Evolutionary conservation across 2,797 vertebrate genomes (phyloP).

Genomic region (Ficedula albicollis): DNA sequence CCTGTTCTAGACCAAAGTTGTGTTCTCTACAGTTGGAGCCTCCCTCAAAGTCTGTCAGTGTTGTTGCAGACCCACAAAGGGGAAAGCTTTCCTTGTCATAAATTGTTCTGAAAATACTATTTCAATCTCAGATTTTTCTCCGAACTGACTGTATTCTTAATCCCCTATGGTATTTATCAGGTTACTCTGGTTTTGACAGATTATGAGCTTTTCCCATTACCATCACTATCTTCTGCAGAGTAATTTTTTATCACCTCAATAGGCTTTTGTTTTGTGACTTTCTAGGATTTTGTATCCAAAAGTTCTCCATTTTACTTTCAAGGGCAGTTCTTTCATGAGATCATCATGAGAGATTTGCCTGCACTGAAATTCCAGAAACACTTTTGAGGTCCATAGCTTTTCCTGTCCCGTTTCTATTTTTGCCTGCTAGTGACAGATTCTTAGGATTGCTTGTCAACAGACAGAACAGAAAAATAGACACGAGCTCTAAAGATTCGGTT

Average conservation of each 20-base stretch:
- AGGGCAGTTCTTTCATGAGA: background rate
- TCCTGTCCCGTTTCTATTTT: slow-evolving; percentile 24
- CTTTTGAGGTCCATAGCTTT: slow-evolving; percentile 15
- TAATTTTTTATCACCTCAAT: background rate
- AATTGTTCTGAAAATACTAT: background rate
- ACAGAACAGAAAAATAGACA: background rate
- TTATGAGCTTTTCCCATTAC: background rate
- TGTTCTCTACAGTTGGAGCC: background rate
- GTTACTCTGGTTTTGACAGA: background rate
- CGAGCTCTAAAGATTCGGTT: background rate
- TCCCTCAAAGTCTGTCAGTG: background rate
- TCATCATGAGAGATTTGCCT: background rate
- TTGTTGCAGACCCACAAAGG: background rate
- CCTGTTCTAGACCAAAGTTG: background rate
- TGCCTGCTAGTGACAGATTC: slow-evolving; percentile 14
- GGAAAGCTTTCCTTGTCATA: background rate
- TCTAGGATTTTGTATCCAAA: background rate
- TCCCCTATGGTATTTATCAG: background rate
- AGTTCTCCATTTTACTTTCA: background rate
- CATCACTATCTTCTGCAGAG: background rate
- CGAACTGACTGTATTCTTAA: background rate
- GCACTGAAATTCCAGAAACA: background rate
- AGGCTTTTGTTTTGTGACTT: background rate
- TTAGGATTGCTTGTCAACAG: slow-evolving; percentile 18
- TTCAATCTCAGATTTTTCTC: background rate